Base-by-base conservation (phyloP, 2,888 invertebrate genomes). In the Chaetogeoica ovagalla region DNA sequence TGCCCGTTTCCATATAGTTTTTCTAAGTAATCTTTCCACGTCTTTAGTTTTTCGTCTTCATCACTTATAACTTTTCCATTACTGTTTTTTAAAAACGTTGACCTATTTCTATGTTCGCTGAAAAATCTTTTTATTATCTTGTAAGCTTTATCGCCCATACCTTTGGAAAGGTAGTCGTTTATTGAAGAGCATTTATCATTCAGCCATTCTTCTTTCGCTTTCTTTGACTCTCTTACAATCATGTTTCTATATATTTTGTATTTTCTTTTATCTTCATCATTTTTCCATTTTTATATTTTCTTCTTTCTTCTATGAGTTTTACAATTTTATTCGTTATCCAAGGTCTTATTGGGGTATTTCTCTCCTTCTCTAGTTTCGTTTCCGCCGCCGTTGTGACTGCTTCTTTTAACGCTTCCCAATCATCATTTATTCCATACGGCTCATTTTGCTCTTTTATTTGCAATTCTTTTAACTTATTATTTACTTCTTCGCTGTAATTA, bases 281-380 rank as follows among this genome's bases (percentile, higher is more conserved):
- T 52, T 65, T 82, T 73, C 30, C 52, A 43, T 73, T 81, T 79
- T 71, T 82, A 37, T 57, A 65, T 39, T 62, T 70, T 79, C 65
- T 72, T 70, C 77, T 37, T 66, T 60, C 75, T 19, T 70, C 48
- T 21, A 81, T 63, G n/a, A 75, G 63, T 6, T 60, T 15, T 48
- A 75, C 1, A 21, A 75, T 48, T 30, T 75, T 55, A 48, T 52
- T 23, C n/a, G 15, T 55, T 82, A 70, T 76, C 60, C 65, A 75
- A 17, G 43, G 62, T 75, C 19, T 75, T 62, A 63, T 75, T n/a
- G 43, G 62, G 23, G 21, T 72, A 8, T 66, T 59, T 72, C 30
- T 81, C 70, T 55, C 81, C 9, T 59, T 68, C 57, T 60, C 62
- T 77, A 74, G 60, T 70, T 63, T 68, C 63, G 43, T 65, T 60